Evolutionary conservation across 2,797 vertebrate species (phyloP).

Genomic region (Spatula clypeata): DNA sequence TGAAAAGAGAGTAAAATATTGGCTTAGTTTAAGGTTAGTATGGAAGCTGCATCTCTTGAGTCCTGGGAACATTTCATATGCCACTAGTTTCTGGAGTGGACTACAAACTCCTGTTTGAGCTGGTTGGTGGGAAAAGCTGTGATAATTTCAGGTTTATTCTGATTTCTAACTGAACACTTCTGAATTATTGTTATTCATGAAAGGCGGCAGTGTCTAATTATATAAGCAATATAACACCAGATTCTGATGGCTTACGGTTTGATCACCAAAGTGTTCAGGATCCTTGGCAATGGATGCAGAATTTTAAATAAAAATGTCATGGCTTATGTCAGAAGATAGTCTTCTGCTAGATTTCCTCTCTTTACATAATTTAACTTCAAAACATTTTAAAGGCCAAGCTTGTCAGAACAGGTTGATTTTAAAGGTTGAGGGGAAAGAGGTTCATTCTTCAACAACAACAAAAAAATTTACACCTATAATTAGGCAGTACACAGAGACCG

Average conservation of each 20-base stretch:
- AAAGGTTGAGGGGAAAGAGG: not conserved
- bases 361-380: slow-evolving; percentile 34
- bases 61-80: not conserved
- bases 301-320: not conserved
- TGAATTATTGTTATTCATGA: not conserved
- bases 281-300: not conserved
- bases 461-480: not conserved
- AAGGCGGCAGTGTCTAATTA: not conserved
- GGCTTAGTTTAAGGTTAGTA: not conserved
- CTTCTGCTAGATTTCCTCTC: slow-evolving; percentile 26
- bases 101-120: not conserved
- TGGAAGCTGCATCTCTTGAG: not conserved
- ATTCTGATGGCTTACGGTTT: not conserved
- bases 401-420: slow-evolving; percentile 29
- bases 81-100: not conserved
- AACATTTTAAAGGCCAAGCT: slow-evolving; percentile 35
- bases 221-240: not conserved
- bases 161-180: not conserved
- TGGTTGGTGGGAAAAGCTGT: not conserved
- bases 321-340: not conserved
- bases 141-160: not conserved
- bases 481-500: not conserved
- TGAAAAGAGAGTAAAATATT: not conserved
- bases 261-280: not conserved
- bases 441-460: not conserved